Percentiles rank a stretch among this genome's conserved stretches.
phyloP scores from a whole-genome alignment of 2,888 invertebrate genomes.

The Eristalinus aeneus region DNA sequence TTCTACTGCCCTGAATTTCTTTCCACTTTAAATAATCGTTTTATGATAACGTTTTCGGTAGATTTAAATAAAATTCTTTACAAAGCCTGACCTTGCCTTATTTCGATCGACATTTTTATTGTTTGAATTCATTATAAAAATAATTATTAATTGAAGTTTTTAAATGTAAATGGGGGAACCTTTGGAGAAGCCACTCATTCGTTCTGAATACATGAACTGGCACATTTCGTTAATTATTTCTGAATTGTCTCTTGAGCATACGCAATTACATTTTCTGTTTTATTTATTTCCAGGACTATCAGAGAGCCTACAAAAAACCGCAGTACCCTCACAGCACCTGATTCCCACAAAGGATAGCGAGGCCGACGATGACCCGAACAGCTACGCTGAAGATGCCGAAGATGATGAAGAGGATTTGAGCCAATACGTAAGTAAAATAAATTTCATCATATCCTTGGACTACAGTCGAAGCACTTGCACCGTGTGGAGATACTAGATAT shows the following conservation, averaged over 20 bases:
- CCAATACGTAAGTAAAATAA: constrained; percentile 37
- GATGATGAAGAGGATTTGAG: not conserved
- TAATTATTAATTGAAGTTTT: too few species aligned
- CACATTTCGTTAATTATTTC: not conserved
- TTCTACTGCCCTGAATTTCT: too few species aligned
- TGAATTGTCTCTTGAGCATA: not conserved
- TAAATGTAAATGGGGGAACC: too few species aligned
- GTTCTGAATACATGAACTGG: too few species aligned
- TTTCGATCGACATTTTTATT: too few species aligned
- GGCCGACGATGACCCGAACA: constrained; percentile 3
- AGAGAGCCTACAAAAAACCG: constrained; percentile 46
- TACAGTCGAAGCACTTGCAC: not conserved
- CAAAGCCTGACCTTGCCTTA: too few species aligned
- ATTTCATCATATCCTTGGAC: not conserved
- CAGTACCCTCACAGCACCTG: constrained; percentile 53
- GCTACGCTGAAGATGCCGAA: not conserved
- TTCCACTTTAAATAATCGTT: too few species aligned
- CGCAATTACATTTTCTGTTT: not conserved
- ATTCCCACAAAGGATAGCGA: constrained; percentile 15
- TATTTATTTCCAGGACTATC: constrained; percentile 44
- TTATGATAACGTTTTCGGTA: too few species aligned
- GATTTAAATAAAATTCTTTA: too few species aligned
- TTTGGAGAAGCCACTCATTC: too few species aligned
- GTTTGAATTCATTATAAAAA: too few species aligned
- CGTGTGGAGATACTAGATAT: not conserved